Percentiles rank a stretch among this genome's conserved stretches.
Evolutionary conservation across 1,140 invertebrate genomes (phyloP).

Genomic region (Aphaenogaster rudis): DNA sequence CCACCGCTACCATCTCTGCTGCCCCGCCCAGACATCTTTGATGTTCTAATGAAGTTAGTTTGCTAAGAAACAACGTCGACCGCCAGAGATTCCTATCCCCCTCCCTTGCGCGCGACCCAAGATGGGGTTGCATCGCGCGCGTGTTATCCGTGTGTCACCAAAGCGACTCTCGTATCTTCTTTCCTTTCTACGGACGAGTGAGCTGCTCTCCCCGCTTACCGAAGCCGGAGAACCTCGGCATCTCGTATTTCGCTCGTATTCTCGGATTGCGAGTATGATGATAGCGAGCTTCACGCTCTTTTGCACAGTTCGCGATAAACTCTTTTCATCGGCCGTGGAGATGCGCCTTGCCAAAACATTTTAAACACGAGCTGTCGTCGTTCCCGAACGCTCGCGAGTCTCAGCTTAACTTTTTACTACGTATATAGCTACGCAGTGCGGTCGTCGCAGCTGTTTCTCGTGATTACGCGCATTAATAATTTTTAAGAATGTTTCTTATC

Average conservation of each 20-base stretch:
- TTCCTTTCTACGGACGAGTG: not conserved
- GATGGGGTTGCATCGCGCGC: not conserved
- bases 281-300: constrained; percentile 30
- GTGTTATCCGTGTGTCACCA: constrained; percentile 27
- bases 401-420: not conserved
- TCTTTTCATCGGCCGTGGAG: constrained; percentile 18
- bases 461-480: constrained; percentile 7
- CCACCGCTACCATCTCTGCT: constrained; percentile 15
- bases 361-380: constrained; percentile 13
- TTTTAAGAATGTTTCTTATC: not conserved
- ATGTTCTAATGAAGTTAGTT: constrained; percentile 77
- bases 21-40: constrained; percentile 69
- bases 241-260: constrained; percentile 50
- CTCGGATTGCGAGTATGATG: constrained; percentile 37
- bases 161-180: constrained; percentile 40
- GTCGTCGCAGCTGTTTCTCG: not conserved
- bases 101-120: not conserved
- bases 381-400: not conserved
- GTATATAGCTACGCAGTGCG: not conserved
- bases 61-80: constrained; percentile 73
- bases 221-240: not conserved
- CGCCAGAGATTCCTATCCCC: constrained; percentile 17
- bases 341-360: not conserved
- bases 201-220: not conserved
- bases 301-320: constrained; percentile 33